Percentiles rank a stretch among this genome's conserved stretches.
phyloP scores from a whole-genome alignment of 2,113 vertebrate species.

The Delphinus delphis region DNA sequence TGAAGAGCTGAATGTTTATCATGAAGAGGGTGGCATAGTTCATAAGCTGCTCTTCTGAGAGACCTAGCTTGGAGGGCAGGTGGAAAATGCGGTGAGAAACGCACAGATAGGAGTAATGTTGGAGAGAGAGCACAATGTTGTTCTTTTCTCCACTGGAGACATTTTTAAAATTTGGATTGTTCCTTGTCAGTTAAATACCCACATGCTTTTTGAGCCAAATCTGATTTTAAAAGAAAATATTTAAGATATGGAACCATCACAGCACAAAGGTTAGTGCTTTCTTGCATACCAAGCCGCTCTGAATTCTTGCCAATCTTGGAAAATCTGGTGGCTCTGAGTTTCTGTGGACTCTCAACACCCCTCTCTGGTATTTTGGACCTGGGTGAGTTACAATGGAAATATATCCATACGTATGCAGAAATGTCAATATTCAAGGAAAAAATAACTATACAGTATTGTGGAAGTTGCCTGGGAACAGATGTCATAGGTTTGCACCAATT shows the following conservation, averaged over 20 bases:
- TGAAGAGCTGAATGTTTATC: not conserved
- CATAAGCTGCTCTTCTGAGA: not conserved
- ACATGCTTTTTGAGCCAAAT: not conserved
- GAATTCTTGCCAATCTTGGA: not conserved
- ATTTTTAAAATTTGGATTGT: not conserved
- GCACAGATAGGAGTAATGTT: fast-evolving
- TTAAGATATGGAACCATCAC: not conserved
- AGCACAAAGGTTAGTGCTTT: not conserved
- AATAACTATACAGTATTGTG: not conserved
- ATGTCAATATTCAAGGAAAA: not conserved
- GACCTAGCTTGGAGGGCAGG: not conserved
- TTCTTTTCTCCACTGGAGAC: not conserved
- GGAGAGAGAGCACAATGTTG: fast-evolving
- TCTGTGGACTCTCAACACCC: not conserved
- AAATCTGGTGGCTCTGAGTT: not conserved
- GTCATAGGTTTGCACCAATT: not conserved
- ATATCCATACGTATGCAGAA: not conserved
- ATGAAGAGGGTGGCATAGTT: fast-evolving
- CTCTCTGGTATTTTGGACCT: not conserved
- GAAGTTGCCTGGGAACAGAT: not conserved
- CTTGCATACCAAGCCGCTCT: not conserved
- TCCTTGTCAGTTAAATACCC: not conserved
- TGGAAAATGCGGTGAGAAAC: fast-evolving
- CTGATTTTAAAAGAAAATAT: conserved; percentile 17
- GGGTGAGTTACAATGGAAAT: not conserved